These are phyloP conservation scores for Gnathonemus echidnorhynchus DNA, from an alignment of 2,113 vertebrate species.

Conservation along the genomic window DNA sequence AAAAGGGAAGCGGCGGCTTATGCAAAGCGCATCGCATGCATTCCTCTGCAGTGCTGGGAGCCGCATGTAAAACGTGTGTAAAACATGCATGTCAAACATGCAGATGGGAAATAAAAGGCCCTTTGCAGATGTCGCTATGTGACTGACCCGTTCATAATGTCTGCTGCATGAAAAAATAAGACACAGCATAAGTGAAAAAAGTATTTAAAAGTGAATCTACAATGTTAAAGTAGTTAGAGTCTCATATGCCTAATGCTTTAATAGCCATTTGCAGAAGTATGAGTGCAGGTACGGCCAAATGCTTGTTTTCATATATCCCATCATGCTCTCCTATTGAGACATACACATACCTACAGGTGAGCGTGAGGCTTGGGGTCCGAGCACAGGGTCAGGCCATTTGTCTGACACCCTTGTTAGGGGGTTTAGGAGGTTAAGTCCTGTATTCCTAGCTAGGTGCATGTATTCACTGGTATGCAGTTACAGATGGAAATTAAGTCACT, in stretches of 20 bases:
- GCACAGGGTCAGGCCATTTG: neutral
- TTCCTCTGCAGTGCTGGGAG: neutral
- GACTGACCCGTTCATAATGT: neutral
- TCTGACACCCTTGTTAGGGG: neutral
- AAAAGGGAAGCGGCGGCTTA: slow-evolving; percentile 14
- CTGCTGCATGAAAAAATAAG: neutral
- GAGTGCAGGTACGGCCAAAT: neutral
- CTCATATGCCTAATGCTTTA: neutral
- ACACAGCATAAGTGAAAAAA: neutral
- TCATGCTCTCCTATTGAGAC: neutral
- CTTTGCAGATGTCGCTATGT: neutral
- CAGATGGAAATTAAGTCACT: neutral
- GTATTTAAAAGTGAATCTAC: neutral
- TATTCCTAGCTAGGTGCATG: neutral
- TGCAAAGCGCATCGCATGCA: neutral
- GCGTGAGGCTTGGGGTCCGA: neutral
- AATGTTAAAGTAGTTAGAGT: neutral
- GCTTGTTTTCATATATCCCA: neutral
- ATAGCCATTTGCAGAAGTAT: neutral
- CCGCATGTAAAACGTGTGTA: neutral
- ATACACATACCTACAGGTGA: neutral
- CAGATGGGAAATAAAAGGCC: neutral
- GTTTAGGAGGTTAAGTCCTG: neutral
- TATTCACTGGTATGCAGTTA: neutral
- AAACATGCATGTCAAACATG: neutral